phyloP scores from a whole-genome alignment of 2,797 vertebrate genomes.

The Acanthiza pusilla region DNA sequence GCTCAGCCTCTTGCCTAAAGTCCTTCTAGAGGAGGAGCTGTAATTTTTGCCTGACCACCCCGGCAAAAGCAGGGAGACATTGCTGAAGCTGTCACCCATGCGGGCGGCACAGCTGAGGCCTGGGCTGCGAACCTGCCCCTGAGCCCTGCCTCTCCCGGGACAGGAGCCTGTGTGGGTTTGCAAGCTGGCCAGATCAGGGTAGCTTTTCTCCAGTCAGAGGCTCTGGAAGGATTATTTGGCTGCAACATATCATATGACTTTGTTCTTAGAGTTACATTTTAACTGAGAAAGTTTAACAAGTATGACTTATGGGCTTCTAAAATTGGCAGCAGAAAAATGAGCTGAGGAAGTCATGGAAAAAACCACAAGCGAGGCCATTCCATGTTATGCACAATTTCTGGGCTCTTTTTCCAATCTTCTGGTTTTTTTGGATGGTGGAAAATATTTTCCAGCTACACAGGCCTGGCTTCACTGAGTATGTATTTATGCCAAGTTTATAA shows the following conservation, averaged over 20 bases:
- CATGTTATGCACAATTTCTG: conserved; percentile 79
- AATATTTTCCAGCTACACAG: conserved; percentile 82
- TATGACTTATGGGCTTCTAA: conserved; percentile 76
- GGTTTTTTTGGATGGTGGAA: conserved; percentile 78
- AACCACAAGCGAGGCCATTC: conserved; percentile 77
- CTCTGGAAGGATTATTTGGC: conserved; percentile 57
- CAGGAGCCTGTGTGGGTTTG: background rate
- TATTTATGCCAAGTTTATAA: conserved; percentile 80
- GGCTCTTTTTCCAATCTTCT: conserved; percentile 74
- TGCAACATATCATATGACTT: conserved; percentile 64
- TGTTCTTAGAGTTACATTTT: conserved; percentile 77
- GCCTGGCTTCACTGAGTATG: conserved; percentile 75
- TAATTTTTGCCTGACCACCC: background rate
- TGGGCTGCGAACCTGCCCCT: background rate
- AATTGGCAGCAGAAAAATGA: conserved; percentile 77
- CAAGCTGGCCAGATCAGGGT: background rate
- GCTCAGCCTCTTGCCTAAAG: background rate
- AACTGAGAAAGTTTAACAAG: conserved; percentile 75
- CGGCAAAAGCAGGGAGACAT: background rate
- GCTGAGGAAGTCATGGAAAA: conserved; percentile 84
- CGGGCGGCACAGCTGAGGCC: background rate
- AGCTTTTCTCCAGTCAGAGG: background rate
- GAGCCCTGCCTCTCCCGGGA: background rate
- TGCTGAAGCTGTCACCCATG: background rate
- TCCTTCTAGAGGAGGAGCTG: background rate